These are phyloP conservation scores for Tachina lurida DNA, from an alignment of 2,888 invertebrate genomes.

Conservation along the genomic window DNA sequence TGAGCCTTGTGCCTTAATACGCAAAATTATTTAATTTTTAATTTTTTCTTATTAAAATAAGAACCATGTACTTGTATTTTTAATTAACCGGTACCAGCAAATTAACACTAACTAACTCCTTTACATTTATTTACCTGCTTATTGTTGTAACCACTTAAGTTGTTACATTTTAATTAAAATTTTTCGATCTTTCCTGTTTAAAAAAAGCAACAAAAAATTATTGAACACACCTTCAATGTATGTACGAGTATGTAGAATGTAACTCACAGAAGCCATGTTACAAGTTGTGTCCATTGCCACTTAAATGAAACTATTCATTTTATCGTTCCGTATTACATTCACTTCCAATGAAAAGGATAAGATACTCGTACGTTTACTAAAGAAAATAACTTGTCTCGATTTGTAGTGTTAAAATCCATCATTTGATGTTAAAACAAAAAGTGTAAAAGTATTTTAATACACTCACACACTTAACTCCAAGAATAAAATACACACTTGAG, in stretches of 20 bases:
- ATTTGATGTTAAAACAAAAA: conserved; percentile 48
- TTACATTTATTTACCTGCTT: background rate
- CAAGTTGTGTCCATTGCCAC: conserved; percentile 21
- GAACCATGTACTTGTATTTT: background rate
- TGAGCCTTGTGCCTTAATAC: no score
- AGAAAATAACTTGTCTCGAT: conserved; percentile 50
- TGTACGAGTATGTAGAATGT: no score
- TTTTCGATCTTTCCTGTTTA: conserved; percentile 27
- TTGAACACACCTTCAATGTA: background rate
- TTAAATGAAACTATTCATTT: conserved; percentile 45
- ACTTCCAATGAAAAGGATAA: conserved; percentile 7
- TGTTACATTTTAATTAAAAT: conserved; percentile 55
- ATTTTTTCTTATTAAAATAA: no score
- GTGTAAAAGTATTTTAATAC: conserved; percentile 48
- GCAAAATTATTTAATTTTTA: no score
- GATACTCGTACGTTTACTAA: background rate
- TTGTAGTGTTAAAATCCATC: conserved; percentile 57
- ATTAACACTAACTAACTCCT: background rate
- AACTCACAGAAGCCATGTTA: background rate
- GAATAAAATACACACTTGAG: conserved; percentile 12
- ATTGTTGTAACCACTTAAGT: conserved; percentile 18
- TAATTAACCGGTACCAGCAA: background rate
- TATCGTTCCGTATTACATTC: conserved; percentile 13
- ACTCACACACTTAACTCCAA: conserved; percentile 11
- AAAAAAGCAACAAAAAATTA: conserved; percentile 7